Percentiles rank a stretch among this genome's conserved stretches.
These are phyloP conservation scores for Acanthosepion pharaonis DNA, from an alignment of 2,888 invertebrate species.

Conservation along the genomic window DNA sequence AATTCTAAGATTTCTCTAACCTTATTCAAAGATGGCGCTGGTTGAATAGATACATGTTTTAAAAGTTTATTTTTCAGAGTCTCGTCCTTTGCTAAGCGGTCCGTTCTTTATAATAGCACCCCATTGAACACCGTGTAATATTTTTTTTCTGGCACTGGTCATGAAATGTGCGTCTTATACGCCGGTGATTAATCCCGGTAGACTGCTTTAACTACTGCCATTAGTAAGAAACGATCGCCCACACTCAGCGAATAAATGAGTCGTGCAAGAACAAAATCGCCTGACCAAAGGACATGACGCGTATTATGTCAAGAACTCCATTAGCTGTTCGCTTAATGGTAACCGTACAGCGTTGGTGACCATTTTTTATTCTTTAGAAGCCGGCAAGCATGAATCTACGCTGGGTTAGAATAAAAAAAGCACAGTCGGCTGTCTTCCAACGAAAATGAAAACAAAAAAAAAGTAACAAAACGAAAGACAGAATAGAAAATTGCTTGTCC, in stretches of 20 bases:
- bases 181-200: background rate
- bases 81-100: background rate
- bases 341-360: background rate
- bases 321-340: constrained; percentile 20
- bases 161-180: background rate
- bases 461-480: background rate
- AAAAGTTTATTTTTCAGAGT: background rate
- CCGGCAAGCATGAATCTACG: background rate
- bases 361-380: background rate
- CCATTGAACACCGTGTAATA: background rate
- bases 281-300: constrained; percentile 15
- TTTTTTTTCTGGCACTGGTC: background rate
- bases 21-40: too few relatives aligned
- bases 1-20: too few relatives aligned
- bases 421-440: background rate
- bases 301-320: constrained; percentile 33
- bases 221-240: background rate
- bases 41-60: background rate
- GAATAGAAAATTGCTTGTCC: background rate
- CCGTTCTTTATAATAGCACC: too few relatives aligned
- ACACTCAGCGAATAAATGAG: background rate
- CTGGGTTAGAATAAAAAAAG: background rate
- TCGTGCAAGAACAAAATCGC: background rate
- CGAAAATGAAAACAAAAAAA: background rate
- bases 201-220: background rate